phyloP scores from a whole-genome alignment of 2,113 vertebrate genomes.

The Recurvirostra avosetta region DNA sequence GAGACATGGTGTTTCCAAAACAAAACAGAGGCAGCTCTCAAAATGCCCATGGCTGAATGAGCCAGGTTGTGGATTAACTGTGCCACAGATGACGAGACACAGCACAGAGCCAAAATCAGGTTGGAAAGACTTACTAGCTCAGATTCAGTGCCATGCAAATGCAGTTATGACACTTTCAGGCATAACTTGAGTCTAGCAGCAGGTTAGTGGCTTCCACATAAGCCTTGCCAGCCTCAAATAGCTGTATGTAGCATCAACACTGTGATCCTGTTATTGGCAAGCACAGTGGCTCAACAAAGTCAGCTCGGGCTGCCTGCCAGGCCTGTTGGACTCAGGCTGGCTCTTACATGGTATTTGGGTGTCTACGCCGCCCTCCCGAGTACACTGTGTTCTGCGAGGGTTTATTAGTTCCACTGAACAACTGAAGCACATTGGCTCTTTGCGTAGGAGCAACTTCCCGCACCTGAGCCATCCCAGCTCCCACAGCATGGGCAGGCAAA shows the following conservation, averaged over 20 bases:
- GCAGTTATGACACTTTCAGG: not conserved
- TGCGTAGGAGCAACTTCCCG: not conserved
- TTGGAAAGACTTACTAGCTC: conserved; percentile 4
- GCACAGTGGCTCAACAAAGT: not conserved
- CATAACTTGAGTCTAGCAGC: conserved; percentile 8
- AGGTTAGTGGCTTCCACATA: not conserved
- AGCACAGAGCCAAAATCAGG: not conserved
- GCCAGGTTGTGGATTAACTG: conserved; percentile 24
- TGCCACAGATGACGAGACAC: not conserved
- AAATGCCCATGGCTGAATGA: not conserved
- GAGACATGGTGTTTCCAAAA: conserved; percentile 10
- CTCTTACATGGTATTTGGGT: not conserved
- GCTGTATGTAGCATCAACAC: not conserved
- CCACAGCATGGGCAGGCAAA: not conserved
- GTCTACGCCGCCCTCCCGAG: not conserved
- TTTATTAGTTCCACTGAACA: not conserved
- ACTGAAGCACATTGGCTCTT: not conserved
- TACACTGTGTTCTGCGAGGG: not conserved
- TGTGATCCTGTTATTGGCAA: not conserved
- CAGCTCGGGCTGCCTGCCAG: conserved; percentile 11
- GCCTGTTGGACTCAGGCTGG: not conserved
- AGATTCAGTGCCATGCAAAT: not conserved
- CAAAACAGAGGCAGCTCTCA: conserved; percentile 1
- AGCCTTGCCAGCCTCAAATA: not conserved
- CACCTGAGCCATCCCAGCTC: not conserved